Evolutionary conservation across 1,140 invertebrate genomes (phyloP), one percentile per base, ranked within the genome.

Genomic region (Lithobius niger): DNA sequence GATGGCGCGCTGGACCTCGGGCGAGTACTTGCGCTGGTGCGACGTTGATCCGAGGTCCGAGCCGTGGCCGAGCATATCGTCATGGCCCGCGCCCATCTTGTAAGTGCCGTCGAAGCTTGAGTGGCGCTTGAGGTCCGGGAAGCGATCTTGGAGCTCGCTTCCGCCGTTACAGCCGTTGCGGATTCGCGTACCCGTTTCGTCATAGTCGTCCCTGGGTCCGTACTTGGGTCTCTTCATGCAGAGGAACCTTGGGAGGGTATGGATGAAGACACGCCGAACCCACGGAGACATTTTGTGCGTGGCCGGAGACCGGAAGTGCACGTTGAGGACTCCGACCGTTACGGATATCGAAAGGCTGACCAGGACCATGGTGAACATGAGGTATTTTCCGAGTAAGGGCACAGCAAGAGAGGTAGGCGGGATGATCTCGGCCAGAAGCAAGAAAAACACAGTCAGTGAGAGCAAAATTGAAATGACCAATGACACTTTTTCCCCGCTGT

Each of bases 401-500:
- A 99, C 89, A 18, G 94, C 92, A 59, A 97, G 76, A 18, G 91
- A 97, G 19, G 95, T 98, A 16, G 94, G 93, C 36, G 95, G 95
- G 69, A 97, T 97, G 66, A 98, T 94, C 77, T 96, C 91, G 54
- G 91, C 91, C 64, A 98, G 73, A 59, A 98, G 77, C 66, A 99
- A 79, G 78, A 98, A 97, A 77, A 98, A 98, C 72, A 99, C 94
- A 68, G 93, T 97, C 66, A 99, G 75, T 50, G 95, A 97, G 60
- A 99, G 84, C 59, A 99, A 81, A 73, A 99, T 97, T 64, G 91
- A 97, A 71, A 97, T 96, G 76, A 91, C 96, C 64, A 98, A 79
- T 61, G 92, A 95, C 70, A 92, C 83, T 74, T 96, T 95, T 72
- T 97, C 93, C 18, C 93, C 91, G 3, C 88, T 92, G 72, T 95